Evolutionary conservation across 2,888 invertebrate species (phyloP), one percentile per base, ranked within the genome.

Genomic region (Electrophaes corylata): DNA sequence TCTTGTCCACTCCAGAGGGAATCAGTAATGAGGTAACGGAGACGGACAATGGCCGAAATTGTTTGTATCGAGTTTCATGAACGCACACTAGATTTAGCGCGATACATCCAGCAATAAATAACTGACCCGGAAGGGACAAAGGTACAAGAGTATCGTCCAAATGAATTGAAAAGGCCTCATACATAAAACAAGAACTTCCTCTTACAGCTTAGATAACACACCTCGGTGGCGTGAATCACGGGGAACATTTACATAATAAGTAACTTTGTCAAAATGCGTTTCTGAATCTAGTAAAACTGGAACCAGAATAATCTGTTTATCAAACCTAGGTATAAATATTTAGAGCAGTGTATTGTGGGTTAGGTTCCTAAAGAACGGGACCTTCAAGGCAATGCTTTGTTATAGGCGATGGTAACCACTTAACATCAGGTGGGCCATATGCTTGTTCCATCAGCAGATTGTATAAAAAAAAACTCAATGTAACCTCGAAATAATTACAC

Each of bases 111-210:
- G 83, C 84, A 88, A 88, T 89, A 89, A 89, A 89, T 89, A 88
- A 89, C 83, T 87, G 86, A 87, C 84, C 88, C 88, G 86, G 84
- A 88, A 88, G 82, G 86, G 89, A 88, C 87, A 86, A 85, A 88
- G 89, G 87, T 86, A 83, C 81, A 79, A 81, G 78, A 82, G 83
- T 81, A 81, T 83, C 79, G 82, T 79, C 81, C 86, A 88, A 89
- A 90, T 89, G 88, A 89, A 89, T 89, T 88, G 89, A 86, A 89
- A 88, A 83, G 87, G 82, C 74, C 82, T 89, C 89, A 89, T 89
- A 89, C 88, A 89, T 90, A 88, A 89, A 85, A 87, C 88, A 89
- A 86, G 76, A 75, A 68, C 67, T 75, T 73, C 76, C 70, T 59
- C 76, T 77, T 77, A 78, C 79, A 68, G 74, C 73, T 75, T 75